Percentiles rank a stretch among this genome's conserved stretches.
Conservation (phyloP, 2,797 vertebrate genomes). For the Peromyscus eremicus region DNA sequence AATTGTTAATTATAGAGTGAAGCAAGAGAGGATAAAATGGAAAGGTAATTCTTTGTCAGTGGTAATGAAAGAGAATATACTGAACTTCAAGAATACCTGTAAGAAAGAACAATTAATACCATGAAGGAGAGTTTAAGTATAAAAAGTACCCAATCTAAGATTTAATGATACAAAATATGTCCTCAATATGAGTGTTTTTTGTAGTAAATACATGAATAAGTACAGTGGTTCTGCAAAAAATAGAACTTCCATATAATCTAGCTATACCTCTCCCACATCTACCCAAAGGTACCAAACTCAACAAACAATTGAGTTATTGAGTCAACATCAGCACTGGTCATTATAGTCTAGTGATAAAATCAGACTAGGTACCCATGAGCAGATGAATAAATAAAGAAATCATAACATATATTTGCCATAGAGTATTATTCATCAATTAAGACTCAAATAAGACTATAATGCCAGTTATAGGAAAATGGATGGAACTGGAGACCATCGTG, state of each 20-base stretch:
- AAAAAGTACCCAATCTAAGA: background rate
- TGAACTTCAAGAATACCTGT: background rate
- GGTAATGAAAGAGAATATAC: background rate
- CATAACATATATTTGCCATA: background rate
- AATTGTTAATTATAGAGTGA: background rate
- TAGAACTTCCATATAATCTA: background rate
- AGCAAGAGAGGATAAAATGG: background rate
- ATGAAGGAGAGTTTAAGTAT: background rate
- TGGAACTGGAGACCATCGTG: background rate
- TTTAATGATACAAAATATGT: background rate
- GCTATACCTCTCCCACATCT: background rate
- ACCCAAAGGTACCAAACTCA: background rate
- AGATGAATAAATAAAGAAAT: background rate
- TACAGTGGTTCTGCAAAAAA: background rate
- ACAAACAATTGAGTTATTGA: background rate
- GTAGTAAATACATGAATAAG: background rate
- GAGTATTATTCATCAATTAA: background rate
- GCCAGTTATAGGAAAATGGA: background rate
- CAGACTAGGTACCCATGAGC: background rate
- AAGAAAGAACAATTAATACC: background rate
- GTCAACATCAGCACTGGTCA: too few species aligned
- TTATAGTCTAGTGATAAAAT: background rate
- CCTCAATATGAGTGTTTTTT: slow-evolving; percentile 12
- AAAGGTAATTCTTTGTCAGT: background rate
- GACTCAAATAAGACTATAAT: too few species aligned